Conservation (phyloP, 1,140 invertebrate species). For the Eulimnadia texana region DNA sequence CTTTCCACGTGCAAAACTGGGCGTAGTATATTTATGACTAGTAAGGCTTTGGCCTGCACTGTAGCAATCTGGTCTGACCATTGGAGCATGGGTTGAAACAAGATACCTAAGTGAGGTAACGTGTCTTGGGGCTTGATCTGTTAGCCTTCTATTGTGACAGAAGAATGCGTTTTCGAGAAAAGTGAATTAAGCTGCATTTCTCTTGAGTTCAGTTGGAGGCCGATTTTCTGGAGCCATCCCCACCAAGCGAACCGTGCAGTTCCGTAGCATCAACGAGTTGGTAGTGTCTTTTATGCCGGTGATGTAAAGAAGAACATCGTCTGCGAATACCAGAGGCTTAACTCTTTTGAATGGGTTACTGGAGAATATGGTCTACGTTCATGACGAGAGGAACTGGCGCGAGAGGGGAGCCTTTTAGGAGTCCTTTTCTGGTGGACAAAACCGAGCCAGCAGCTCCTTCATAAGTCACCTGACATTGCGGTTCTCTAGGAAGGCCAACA, state of each 20-base stretch:
- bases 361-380: neutral
- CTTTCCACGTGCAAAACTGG: too few species aligned
- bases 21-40: too few species aligned
- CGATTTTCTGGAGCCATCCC: neutral
- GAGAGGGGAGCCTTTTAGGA: neutral
- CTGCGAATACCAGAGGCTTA: neutral
- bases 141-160: too few species aligned
- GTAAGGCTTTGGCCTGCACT: too few species aligned
- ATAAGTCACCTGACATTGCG: too few species aligned
- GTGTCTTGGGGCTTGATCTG: too few species aligned
- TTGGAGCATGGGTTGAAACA: too few species aligned
- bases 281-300: neutral
- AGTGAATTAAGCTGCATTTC: neutral
- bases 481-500: neutral
- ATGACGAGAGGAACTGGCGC: neutral
- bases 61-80: too few species aligned
- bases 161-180: neutral
- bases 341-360: neutral
- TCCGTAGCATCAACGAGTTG: neutral
- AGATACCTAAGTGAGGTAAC: too few species aligned
- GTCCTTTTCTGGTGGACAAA: neutral
- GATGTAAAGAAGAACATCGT: neutral
- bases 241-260: neutral
- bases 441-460: neutral
- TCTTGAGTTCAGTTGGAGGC: neutral